Percentiles rank a stretch among this genome's conserved stretches.
phyloP scores from a whole-genome alignment of 2,888 invertebrate species.

The Sycophila texana region DNA sequence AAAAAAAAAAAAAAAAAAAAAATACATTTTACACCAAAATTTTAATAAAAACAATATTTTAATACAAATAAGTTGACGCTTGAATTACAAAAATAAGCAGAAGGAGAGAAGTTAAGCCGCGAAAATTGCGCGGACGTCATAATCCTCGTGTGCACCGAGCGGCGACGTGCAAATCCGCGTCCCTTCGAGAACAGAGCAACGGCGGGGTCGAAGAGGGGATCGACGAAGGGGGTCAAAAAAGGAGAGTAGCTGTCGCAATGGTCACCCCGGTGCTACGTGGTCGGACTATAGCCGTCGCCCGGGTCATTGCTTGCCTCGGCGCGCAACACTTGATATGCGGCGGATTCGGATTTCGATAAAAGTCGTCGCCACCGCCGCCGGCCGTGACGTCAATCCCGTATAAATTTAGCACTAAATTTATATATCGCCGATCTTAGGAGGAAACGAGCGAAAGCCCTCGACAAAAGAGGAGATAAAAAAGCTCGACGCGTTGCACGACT shows the following conservation, averaged over 20 bases:
- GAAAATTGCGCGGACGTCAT: no score
- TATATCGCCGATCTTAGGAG: slow-evolving; percentile 46
- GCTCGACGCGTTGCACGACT: slow-evolving; percentile 7
- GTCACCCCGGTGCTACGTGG: slow-evolving; percentile 1
- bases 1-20: no score
- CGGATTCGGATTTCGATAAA: slow-evolving; percentile 51
- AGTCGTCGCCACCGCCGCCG: slow-evolving; percentile 1
- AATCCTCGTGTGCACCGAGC: no score
- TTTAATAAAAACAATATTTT: no score
- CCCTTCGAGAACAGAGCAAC: no score
- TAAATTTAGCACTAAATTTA: slow-evolving; percentile 52
- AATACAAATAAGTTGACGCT: no score
- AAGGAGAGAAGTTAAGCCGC: no score
- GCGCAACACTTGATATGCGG: slow-evolving; percentile 32
- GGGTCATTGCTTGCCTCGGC: not conserved
- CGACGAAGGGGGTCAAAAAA: no score
- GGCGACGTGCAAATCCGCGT: no score
- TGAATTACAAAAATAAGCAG: no score
- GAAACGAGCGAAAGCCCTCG: slow-evolving; percentile 23
- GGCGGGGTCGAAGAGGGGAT: no score
- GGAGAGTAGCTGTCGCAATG: not conserved
- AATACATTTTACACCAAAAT: no score
- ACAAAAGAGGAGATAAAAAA: slow-evolving; percentile 47
- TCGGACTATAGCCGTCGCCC: not conserved
- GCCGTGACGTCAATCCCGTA: slow-evolving; percentile 50